Conservation (phyloP, 1,140 invertebrate genomes). For the Diuraphis noxia region DNA sequence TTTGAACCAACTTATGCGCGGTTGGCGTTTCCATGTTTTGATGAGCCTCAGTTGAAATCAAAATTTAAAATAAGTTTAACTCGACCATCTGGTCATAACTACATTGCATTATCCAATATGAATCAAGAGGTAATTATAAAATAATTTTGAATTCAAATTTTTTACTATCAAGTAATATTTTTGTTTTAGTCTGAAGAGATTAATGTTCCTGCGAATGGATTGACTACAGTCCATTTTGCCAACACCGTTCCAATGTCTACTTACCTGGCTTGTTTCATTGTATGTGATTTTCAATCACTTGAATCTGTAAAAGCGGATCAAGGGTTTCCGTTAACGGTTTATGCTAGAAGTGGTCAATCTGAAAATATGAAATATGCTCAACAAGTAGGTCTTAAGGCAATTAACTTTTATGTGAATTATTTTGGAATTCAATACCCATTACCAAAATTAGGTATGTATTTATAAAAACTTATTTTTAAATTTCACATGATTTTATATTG, state of each 20-base stretch:
- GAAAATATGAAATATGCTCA: conserved; percentile 80
- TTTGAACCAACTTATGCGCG: conserved; percentile 93
- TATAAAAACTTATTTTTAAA: background rate
- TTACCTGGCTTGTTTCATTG: conserved; percentile 86
- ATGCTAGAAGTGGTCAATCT: conserved; percentile 73
- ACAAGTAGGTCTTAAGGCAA: conserved; percentile 74
- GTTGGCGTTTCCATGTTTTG: conserved; percentile 91
- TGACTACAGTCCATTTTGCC: conserved; percentile 70
- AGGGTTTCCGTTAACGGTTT: conserved; percentile 71
- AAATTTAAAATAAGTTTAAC: conserved; percentile 79
- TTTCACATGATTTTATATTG: background rate
- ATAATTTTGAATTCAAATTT: background rate
- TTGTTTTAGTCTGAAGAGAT: conserved; percentile 59
- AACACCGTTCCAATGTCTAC: conserved; percentile 89
- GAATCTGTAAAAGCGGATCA: conserved; percentile 65
- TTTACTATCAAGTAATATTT: conserved; percentile 20
- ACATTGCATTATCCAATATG: conserved; percentile 83
- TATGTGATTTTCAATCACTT: conserved; percentile 80
- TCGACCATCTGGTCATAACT: conserved; percentile 66
- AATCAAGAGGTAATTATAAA: conserved; percentile 60
- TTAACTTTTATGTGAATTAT: conserved; percentile 84
- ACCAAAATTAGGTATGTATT: conserved; percentile 75
- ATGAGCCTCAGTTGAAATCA: conserved; percentile 93
- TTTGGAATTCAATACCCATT: conserved; percentile 85
- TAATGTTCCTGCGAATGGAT: conserved; percentile 60